Conservation (phyloP, 2,888 invertebrate genomes). For the Cabera pusaria region DNA sequence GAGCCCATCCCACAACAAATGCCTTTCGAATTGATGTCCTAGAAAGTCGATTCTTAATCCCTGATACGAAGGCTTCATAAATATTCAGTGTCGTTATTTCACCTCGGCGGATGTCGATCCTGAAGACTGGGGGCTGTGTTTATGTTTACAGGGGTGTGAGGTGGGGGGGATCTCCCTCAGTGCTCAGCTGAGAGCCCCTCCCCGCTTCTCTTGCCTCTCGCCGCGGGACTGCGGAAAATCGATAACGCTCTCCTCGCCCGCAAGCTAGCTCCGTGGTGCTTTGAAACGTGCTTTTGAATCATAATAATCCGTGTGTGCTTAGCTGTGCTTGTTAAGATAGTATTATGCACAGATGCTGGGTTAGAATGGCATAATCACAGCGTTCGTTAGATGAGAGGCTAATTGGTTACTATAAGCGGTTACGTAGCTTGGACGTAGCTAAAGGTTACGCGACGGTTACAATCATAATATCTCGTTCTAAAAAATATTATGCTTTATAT, state of each 20-base stretch:
- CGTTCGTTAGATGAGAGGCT: conserved; percentile 3
- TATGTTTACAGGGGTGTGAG: conserved; percentile 70
- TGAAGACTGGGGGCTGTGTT: conserved; percentile 65
- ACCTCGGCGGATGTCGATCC: conserved; percentile 76
- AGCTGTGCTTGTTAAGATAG: conserved; percentile 20
- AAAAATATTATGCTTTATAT: too few species aligned
- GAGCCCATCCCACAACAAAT: conserved; percentile 23
- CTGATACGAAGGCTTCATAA: conserved; percentile 73
- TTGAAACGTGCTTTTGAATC: conserved; percentile 49
- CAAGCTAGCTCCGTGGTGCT: conserved; percentile 50
- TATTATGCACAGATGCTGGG: conserved; percentile 4
- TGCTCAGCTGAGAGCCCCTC: conserved; percentile 69
- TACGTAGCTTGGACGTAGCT: too few species aligned
- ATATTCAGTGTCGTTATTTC: conserved; percentile 80
- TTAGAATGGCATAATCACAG: conserved; percentile 16
- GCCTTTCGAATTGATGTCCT: conserved; percentile 59
- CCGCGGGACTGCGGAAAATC: conserved; percentile 70
- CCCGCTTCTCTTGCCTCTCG: conserved; percentile 32
- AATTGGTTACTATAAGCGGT: too few species aligned
- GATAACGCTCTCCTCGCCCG: conserved; percentile 67
- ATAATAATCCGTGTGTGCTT: conserved; percentile 38
- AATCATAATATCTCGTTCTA: too few species aligned
- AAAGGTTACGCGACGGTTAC: too few species aligned
- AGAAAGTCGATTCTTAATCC: conserved; percentile 76
- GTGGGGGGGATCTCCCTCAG: conserved; percentile 39